These are phyloP conservation scores for Myiothlypis coronata DNA, from an alignment of 2,797 vertebrate genomes.

Conservation along the genomic window DNA sequence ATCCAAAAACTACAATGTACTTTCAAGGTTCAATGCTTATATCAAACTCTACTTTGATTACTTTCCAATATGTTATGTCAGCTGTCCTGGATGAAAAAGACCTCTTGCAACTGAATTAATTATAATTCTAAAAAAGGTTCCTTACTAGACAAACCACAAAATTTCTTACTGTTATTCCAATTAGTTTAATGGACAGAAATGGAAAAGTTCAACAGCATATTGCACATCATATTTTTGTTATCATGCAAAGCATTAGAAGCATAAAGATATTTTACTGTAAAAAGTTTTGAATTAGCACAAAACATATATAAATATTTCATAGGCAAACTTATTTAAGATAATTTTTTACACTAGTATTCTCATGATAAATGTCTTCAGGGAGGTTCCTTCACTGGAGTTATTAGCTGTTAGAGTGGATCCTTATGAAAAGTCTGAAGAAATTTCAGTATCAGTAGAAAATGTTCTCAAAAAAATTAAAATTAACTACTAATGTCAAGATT, in stretches of 20 bases:
- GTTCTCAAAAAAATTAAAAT: not conserved
- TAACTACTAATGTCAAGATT: not conserved
- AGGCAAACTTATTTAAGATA: not conserved
- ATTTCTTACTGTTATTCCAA: not conserved
- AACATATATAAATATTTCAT: not conserved
- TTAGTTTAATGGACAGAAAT: not conserved
- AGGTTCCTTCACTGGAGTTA: not conserved
- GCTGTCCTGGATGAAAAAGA: not conserved
- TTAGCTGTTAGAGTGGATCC: not conserved
- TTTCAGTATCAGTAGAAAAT: not conserved
- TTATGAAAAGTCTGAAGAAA: not conserved
- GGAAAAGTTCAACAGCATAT: not conserved
- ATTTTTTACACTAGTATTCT: not conserved
- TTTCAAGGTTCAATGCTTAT: not conserved
- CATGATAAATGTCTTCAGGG: not conserved
- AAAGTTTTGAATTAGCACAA: not conserved
- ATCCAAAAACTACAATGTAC: not conserved
- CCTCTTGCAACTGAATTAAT: not conserved
- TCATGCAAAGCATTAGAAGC: not conserved
- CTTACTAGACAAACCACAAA: not conserved
- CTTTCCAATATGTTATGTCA: not conserved
- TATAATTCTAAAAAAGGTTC: not conserved
- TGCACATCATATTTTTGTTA: not conserved
- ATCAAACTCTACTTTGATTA: not conserved
- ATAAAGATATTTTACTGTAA: not conserved